These are phyloP conservation scores for Neotoma lepida DNA, from an alignment of 2,113 vertebrate genomes.

Conservation along the genomic window DNA sequence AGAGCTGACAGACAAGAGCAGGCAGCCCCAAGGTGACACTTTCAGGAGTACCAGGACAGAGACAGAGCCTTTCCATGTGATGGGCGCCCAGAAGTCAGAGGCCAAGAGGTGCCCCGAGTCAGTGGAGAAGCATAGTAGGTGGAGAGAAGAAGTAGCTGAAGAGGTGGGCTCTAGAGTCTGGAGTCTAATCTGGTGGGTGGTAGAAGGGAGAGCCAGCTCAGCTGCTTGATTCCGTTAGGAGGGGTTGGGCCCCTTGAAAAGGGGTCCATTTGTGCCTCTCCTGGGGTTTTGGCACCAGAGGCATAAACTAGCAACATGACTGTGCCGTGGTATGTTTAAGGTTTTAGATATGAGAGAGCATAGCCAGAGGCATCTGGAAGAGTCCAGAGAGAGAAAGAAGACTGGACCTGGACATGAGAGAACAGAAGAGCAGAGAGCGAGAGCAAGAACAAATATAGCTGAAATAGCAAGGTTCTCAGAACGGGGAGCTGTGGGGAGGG, in stretches of 20 bases:
- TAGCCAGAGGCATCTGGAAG: background rate
- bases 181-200: background rate
- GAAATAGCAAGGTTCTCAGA: background rate
- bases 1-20: background rate
- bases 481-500: background rate
- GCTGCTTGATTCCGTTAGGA: background rate
- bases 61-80: background rate
- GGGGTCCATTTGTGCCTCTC: background rate
- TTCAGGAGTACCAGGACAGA: background rate
- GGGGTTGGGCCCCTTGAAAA: background rate
- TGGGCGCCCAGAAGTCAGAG: background rate
- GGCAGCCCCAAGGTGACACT: background rate
- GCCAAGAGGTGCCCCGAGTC: background rate
- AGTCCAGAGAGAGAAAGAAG: background rate
- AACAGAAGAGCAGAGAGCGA: background rate
- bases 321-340: background rate
- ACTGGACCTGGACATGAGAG: background rate
- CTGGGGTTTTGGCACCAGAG: background rate
- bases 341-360: background rate
- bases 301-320: background rate
- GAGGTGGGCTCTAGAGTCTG: background rate
- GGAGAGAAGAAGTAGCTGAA: background rate
- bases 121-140: background rate
- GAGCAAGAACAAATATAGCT: background rate
- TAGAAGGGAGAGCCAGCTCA: background rate